Evolutionary conservation across 2,888 invertebrate genomes (phyloP), one percentile per base, ranked within the genome.

Genomic region (Trachelus tabidus): DNA sequence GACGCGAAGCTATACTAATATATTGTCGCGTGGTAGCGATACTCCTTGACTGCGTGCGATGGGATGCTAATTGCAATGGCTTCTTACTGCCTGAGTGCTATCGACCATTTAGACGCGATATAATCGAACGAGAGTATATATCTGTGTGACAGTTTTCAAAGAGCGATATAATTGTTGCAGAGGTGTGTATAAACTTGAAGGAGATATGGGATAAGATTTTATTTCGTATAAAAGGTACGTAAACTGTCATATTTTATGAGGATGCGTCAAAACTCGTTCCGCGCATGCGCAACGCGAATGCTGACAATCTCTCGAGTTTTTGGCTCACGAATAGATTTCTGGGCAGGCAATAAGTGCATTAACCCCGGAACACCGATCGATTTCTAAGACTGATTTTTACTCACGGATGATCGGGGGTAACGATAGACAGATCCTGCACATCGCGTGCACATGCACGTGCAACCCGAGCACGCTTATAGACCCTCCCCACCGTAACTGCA

Each of bases 401-500:
- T 77, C 81, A 73, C 73, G 75, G 78, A 81, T 81, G 74, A 74
- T 74, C 74, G 34, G n/a, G 74, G 37, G 74, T 34, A 30, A 34
- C 74, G 74, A 74, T 74, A 34, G 74, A 74, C 74, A n/a, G 74
- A 74, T 74, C 35, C 74, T 34, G 74, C 34, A 34, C 74, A 74
- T 74, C 74, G 74, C 74, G 74, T 74, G 74, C 81, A 81, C 79
- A 56, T 37, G 68, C 15, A 69, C 68, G 79, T 81, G 80, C 35
- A 71, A 71, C 30, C 23, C 33, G 11, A 71, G 79, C 79, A 69
- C 79, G 56, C 75, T 69, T 68, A 73, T 68, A 23, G 73, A 75
- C 79, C 73, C 68, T 78, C 77, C 37, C 73, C 77, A 69, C 77
- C 74, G 31, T 73, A 75, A 76, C 76, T 77, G 76, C 76, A 83